Percentiles rank a stretch among this genome's conserved stretches.
phyloP scores from a whole-genome alignment of 1,140 invertebrate genomes.

The Dendroctonus ponderosae region DNA sequence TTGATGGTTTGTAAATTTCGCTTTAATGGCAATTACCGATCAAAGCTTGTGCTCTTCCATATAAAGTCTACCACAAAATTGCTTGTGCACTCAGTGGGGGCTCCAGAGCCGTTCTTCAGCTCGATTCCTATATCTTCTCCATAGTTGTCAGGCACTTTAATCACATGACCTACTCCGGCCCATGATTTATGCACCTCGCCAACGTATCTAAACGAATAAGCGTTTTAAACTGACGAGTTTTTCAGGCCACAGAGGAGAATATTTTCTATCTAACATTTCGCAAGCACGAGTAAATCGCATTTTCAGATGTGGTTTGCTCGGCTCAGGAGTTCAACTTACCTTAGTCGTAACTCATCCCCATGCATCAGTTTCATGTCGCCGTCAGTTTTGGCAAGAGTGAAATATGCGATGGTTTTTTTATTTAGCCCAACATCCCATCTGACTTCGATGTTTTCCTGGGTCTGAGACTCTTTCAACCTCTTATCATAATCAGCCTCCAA shows the following conservation, averaged over 20 bases:
- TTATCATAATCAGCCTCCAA: slow-evolving; percentile 99
- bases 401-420: slow-evolving; percentile 97
- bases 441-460: slow-evolving; percentile 97
- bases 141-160: slow-evolving; percentile 99
- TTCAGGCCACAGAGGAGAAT: background rate
- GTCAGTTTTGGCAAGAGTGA: slow-evolving; percentile 95
- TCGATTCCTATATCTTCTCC: slow-evolving; percentile 98
- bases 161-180: slow-evolving; percentile 94
- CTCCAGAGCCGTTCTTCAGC: slow-evolving; percentile 85
- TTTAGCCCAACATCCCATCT: slow-evolving; percentile 98
- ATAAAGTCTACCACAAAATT: slow-evolving; percentile 99
- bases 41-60: slow-evolving; percentile 99
- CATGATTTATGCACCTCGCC: slow-evolving; percentile 92
- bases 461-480: slow-evolving; percentile 96
- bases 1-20: background rate
- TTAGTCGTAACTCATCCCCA: slow-evolving; percentile 91
- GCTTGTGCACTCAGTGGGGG: slow-evolving; percentile 87
- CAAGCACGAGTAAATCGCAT: no score
- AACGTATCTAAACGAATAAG: slow-evolving; percentile 68
- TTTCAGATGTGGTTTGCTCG: no score
- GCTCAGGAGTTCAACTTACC: slow-evolving; percentile 1
- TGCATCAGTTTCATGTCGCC: slow-evolving; percentile 99
- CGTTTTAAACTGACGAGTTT: no score
- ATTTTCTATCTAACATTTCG: background rate
- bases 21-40: slow-evolving; percentile 63